Base-by-base conservation (phyloP, 2,113 vertebrate genomes). In the Microtus montanus region DNA sequence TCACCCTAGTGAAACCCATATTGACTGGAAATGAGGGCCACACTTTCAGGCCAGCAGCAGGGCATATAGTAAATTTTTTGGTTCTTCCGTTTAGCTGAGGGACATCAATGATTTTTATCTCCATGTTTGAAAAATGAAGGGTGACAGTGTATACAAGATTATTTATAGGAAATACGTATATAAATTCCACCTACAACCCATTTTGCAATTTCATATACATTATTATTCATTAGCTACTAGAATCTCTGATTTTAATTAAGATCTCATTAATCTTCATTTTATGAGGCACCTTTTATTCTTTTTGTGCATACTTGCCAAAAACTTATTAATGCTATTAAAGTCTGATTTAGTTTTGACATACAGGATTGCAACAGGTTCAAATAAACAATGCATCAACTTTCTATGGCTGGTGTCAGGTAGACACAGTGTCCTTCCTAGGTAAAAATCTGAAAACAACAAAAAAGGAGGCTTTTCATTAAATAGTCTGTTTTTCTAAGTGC, bases 251-350 rank as follows among this genome's bases (percentile, higher is more conserved):
- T 88, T 92, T 77, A 49, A 33, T 63, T 33, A 41, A 64, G 10
- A 47, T 84, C 41, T 93, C 15, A 68, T 58, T 20, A 38, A 54
- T 74, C 86, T 93, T 94, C 71, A 66, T 87, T 84, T 91, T 83
- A 47, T 33, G 10, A 19, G 38, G 30, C 19, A 54, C 79, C 87
- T 91, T 17, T 92, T 80, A 15, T 92, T 97, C 49, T 83, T 83
- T 91, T 19, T 95, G 49, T 38, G 33, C 49, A 58, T 41, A n/a
- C 2, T n/a, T 49, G 28, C 30, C 14, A 33, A 77, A 75, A 73
- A 38, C 38, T 12, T 87, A 63, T 87, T 54, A 44, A 22, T 90
- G 28, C 38, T 44, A 2, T 38, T 61, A 13, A 71, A 5, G 8
- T 38, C 13, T 83, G 14, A 33, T n/a, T 87, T 58, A 35, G 35